Evolutionary conservation across 2,797 vertebrate genomes (phyloP), one percentile per base, ranked within the genome.

Genomic region (Melanotaenia maccullochi): DNA sequence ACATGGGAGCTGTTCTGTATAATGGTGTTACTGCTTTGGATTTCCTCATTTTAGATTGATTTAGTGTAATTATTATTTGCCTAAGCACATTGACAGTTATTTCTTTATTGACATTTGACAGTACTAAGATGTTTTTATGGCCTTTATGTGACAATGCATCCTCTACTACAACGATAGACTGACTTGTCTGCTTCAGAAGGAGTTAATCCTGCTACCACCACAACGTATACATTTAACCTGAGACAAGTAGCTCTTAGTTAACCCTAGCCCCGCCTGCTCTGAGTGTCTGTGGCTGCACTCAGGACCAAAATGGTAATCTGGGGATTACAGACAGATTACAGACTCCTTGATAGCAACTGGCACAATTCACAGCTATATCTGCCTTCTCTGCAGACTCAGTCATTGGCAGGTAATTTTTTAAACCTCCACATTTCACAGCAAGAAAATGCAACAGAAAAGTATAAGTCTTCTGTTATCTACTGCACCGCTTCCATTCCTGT

Each of bases 311-410:
- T 32, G 81, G 68, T 90, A 90, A 91, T 91, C 90, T 85, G 82
- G 75, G 86, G 90, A 92, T 93, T 93, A 92, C 79, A 84, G 67
- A 65, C 47, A 73, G 89, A 92, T 92, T 93, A 92, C 28, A 60
- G 84, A 74, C 79, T 87, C 77, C 78, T 79, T 68, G 40, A 80
- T 71, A 75, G 76, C 58, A 60, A 72, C 63, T 20, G 59, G 78
- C 68, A 64, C 70, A 68, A 78, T 72, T 82, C 78, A 70, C 33
- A 76, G 54, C 72, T 66, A 42, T 60, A 57, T 56, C 63, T 35
- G 44, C 49, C 51, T 75, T 62, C 60, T 65, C 78, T 68, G 33
- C 55, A 71, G 59, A 68, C 57, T 68, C 32, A 33, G 42, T 44
- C 42, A 56, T 20, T 47, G 20, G 22, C 3, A 1, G 14, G 40